phyloP scores from a whole-genome alignment of 2,797 vertebrate genomes.

The Atherinosoma microstoma region DNA sequence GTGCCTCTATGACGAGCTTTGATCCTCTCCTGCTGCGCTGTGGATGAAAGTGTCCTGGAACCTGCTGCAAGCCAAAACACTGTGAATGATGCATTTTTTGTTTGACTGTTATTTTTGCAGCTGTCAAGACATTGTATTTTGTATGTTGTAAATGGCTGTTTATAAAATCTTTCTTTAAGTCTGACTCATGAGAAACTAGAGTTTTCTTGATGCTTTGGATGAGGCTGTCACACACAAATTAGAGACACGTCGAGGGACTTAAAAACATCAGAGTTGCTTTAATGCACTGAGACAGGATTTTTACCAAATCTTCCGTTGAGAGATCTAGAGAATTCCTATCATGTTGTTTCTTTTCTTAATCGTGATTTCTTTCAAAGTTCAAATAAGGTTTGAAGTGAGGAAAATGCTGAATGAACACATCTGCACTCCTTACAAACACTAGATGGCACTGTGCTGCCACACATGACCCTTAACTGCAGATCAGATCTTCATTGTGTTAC shows the following conservation, averaged over 20 bases:
- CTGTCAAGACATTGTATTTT: neutral
- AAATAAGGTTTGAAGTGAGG: neutral
- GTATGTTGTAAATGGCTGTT: conserved; percentile 4
- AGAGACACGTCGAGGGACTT: neutral
- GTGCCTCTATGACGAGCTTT: conserved; percentile 30
- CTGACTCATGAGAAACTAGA: neutral
- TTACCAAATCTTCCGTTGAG: neutral
- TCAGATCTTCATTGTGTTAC: neutral
- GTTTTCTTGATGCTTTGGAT: neutral
- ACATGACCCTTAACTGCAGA: neutral
- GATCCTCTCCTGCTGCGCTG: conserved; percentile 18
- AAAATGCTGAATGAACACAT: neutral
- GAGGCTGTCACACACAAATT: neutral
- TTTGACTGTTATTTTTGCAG: neutral
- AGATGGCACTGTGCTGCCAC: conserved; percentile 48
- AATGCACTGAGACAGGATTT: neutral
- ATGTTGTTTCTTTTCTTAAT: neutral
- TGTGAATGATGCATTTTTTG: conserved; percentile 36
- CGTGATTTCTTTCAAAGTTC: neutral
- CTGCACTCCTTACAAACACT: conserved; percentile 23
- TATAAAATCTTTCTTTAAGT: neutral
- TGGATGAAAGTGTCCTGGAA: neutral
- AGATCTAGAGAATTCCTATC: neutral
- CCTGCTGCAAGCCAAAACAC: conserved; percentile 23
- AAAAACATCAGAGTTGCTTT: neutral